Evolutionary conservation across 2,797 vertebrate genomes (phyloP).

Genomic region (Ceryle rudis): DNA sequence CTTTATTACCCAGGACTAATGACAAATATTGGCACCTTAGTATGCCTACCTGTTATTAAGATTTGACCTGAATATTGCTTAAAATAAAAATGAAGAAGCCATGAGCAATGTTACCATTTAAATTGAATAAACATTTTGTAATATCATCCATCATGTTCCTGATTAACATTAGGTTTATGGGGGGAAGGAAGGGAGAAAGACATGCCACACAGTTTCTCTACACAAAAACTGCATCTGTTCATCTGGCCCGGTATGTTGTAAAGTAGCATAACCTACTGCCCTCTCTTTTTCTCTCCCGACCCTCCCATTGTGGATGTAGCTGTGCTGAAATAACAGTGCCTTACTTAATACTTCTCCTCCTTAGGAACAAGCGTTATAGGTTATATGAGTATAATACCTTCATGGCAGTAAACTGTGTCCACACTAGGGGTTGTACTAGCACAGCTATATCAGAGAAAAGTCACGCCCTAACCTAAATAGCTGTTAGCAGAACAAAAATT

Average conservation of each 20-base stretch:
- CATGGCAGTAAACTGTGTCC: slow-evolving; percentile 54
- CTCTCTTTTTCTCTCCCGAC: background rate
- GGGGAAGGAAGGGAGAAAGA: background rate
- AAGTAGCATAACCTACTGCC: slow-evolving; percentile 39
- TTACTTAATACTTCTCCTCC: slow-evolving; percentile 5
- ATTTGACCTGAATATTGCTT: background rate
- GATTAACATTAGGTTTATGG: background rate
- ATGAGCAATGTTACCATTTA: background rate
- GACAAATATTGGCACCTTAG: background rate
- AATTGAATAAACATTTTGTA: background rate
- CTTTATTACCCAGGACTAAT: background rate
- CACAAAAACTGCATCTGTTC: slow-evolving; percentile 37
- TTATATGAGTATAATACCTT: background rate
- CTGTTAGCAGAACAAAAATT: slow-evolving; percentile 46
- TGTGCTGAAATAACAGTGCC: background rate
- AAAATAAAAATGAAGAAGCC: background rate
- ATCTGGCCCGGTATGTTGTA: background rate
- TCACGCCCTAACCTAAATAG: slow-evolving; percentile 58
- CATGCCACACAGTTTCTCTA: background rate
- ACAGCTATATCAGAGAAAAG: slow-evolving; percentile 53
- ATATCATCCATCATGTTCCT: background rate
- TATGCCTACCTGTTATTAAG: background rate
- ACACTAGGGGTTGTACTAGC: slow-evolving; percentile 72
- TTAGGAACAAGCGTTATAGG: background rate
- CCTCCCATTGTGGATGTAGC: slow-evolving; percentile 1